Base-by-base conservation (phyloP, 1,140 invertebrate genomes). In the Zaprionus taronus region DNA sequence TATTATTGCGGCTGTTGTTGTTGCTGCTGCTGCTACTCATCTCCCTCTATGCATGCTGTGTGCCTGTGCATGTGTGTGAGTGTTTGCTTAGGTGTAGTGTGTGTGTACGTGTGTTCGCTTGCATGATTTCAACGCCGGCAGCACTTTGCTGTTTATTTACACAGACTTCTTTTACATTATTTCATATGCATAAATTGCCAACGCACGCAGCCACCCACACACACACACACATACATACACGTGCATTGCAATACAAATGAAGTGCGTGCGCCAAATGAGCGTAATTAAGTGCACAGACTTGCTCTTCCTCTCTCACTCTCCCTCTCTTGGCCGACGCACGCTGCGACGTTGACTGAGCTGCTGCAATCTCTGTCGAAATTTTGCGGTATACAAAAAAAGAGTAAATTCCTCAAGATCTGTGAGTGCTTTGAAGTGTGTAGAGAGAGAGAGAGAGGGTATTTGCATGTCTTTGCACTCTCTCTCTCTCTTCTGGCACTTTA, bases 141-240 rank as follows among this genome's bases (percentile, higher is more conserved):
- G 83, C 83, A 87, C 83, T 87, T 75, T 85, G 71, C 82, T 85
- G 83, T 87, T 87, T 87, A 87, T 87, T 87, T 87, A 87, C 83
- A 75, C 64, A 87, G 82, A 78, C 83, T 87, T 89, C 84, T 87
- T 87, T 89, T 58, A 87, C 83, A 86, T 87, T 83, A 74, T 79
- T 80, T 68, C 79, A 80, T 76, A 87, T 87, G 83, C 80, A 87
- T 83, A 86, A 86, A 87, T 87, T 89, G 82, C 86, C 72, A 82
- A 68, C 69, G 47, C 61, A 71, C 47, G 61, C 72, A 66, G 73
- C 34, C 67, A 74, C 61, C 53, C 63, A 65, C 79, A 49, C 60
- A 62, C 68, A 80, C 57, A 77, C 36, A 57, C 38, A 53, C 28
- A 57, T 20, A 49, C 31, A 12, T 38, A 14, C 38, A 41, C n/a